Conservation (phyloP, 2,888 invertebrate genomes). For the Keiferia lycopersicella region DNA sequence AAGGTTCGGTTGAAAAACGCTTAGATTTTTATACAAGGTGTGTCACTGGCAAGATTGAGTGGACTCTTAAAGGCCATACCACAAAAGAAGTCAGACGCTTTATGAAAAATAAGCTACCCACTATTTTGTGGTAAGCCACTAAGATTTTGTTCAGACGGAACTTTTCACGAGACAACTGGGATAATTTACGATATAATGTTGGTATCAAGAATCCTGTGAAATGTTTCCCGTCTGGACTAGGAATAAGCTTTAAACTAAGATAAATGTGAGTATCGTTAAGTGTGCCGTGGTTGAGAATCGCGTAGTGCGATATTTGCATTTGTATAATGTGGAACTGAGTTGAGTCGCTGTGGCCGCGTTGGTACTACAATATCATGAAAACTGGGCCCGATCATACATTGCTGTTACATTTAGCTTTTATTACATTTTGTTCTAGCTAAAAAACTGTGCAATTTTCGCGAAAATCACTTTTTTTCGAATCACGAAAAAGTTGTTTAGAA, state of each 20-base stretch:
- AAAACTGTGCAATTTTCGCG: too few species aligned
- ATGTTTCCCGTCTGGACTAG: background rate
- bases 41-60: background rate
- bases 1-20: too few species aligned
- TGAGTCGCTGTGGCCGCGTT: constrained; percentile 42
- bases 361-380: background rate
- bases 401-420: too few species aligned
- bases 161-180: background rate
- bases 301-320: constrained; percentile 51
- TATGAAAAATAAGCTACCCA: too few species aligned
- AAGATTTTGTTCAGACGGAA: constrained; percentile 4
- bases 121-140: too few species aligned
- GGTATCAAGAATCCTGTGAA: background rate
- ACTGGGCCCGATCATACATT: too few species aligned
- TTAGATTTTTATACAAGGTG: too few species aligned
- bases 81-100: too few species aligned
- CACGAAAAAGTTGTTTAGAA: too few species aligned
- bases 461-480: too few species aligned
- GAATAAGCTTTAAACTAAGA: constrained; percentile 9
- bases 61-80: too few species aligned
- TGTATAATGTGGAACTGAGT: constrained; percentile 50
- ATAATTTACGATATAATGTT: background rate
- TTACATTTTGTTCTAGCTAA: too few species aligned
- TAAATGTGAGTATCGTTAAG: constrained; percentile 8
- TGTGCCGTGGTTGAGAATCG: background rate